Conservation (phyloP, 1,140 invertebrate species). For the Microplitis demolitor region DNA sequence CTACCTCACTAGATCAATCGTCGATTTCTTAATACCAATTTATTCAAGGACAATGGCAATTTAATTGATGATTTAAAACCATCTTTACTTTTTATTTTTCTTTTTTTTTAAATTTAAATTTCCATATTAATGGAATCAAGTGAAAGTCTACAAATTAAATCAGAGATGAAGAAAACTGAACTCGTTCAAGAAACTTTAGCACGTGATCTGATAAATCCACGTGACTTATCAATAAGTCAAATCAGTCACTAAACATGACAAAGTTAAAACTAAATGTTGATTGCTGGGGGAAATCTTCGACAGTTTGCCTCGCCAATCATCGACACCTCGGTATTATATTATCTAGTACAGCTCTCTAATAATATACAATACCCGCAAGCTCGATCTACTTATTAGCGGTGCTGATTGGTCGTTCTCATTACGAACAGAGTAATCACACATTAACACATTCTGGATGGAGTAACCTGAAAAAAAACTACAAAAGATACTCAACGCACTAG, state of each 20-base stretch:
- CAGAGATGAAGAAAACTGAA: too few species aligned
- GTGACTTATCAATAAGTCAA: background rate
- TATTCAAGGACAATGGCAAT: background rate
- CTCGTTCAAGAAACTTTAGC: too few species aligned
- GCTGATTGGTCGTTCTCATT: constrained; percentile 44
- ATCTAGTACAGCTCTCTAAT: constrained; percentile 29
- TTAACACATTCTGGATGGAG: constrained; percentile 8
- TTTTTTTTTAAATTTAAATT: too few species aligned
- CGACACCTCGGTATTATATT: constrained; percentile 14
- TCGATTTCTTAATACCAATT: background rate
- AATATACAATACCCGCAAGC: constrained; percentile 29
- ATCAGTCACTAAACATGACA: background rate
- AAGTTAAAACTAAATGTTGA: background rate
- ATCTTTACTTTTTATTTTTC: background rate
- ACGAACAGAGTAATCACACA: background rate
- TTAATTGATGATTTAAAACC: background rate
- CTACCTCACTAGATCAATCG: background rate
- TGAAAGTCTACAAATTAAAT: too few species aligned
- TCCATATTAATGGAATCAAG: too few species aligned
- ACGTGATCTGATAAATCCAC: background rate
- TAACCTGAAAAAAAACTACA: constrained; percentile 31
- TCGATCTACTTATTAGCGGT: constrained; percentile 47
- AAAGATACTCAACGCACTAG: constrained; percentile 29
- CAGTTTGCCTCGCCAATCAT: constrained; percentile 15
- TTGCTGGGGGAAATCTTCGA: constrained; percentile 20